Base-by-base conservation (phyloP, 1,140 invertebrate species). In the Tetragnatha versicolor region DNA sequence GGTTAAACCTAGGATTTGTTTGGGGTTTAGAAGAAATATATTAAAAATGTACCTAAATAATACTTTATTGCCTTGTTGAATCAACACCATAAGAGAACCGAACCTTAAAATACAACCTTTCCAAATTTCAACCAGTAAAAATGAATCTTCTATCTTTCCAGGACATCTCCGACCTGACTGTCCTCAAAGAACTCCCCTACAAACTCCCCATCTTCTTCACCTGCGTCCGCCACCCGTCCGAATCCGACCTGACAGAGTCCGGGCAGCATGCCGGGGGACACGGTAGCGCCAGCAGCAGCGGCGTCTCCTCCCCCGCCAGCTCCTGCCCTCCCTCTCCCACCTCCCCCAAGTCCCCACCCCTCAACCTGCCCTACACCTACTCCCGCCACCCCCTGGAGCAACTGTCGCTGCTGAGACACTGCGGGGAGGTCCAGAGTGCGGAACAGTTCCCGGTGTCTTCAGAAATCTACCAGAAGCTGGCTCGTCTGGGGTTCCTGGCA, bases 131-230 rank as follows among this genome's bases (percentile, higher is more conserved):
- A n/a, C n/a, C n/a, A n/a, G n/a, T n/a, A n/a, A n/a, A n/a, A n/a
- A n/a, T n/a, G n/a, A n/a, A n/a, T n/a, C n/a, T n/a, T n/a, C n/a
- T n/a, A n/a, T n/a, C n/a, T 42, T 87, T 85, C 17, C 82, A 89
- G 87, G 89, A 91, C 82, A 85, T 90, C 20, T 83, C 87, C 79
- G 88, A 90, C 75, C 86, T 92, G 37, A 85, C 85, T 68, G 87
- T 89, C 77, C 84, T 91, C 10, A 89, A 88, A 10, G 65, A 79
- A 17, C 47, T 55, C 1, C 72, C 70, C 3, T 70, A 77, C 45
- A 80, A 35, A 22, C 29, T 68, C 5, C 79, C 81, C 14, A 76
- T 82, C 22, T 79, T 82, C 39, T 82, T 82, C 80, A 77, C 63
- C 2, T 58, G 51, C 35, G 42, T 60, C 0, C 76, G 76, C 1